These are phyloP conservation scores for Paramacrobiotus metropolitanus DNA, from an alignment of 1,140 invertebrate species.

Conservation along the genomic window DNA sequence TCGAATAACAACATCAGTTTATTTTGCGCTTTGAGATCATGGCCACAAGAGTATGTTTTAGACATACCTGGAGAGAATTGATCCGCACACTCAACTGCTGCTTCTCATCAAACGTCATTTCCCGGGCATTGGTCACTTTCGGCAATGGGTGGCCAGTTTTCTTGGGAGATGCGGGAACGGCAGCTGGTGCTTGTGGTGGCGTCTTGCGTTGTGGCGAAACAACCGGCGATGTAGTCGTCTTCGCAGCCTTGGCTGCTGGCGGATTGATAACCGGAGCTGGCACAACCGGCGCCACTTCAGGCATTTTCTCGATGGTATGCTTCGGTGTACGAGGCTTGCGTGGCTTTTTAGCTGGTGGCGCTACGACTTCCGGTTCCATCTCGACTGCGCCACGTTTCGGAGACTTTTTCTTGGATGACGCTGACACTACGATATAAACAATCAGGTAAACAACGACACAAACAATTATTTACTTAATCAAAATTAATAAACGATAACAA, in stretches of 20 bases:
- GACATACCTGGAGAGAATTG: background rate
- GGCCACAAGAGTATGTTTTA: too few relatives aligned
- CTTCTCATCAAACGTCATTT: background rate
- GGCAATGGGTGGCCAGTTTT: background rate
- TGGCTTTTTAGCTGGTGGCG: background rate
- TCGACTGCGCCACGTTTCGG: background rate
- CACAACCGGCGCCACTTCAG: too few relatives aligned
- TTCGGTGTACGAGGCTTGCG: constrained; percentile 1
- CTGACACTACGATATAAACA: too few relatives aligned
- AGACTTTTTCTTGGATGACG: background rate
- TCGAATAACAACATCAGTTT: too few relatives aligned
- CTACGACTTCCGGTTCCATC: background rate
- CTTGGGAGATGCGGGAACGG: background rate
- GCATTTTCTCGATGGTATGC: too few relatives aligned
- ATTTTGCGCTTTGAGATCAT: too few relatives aligned
- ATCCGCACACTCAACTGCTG: background rate
- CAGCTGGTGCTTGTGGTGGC: too few relatives aligned
- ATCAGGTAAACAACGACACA: too few relatives aligned
- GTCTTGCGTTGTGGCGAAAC: too few relatives aligned
- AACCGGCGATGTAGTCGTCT: background rate
- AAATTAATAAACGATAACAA: too few relatives aligned
- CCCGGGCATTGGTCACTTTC: background rate
- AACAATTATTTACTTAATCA: too few relatives aligned
- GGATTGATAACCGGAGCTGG: background rate
- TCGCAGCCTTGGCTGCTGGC: background rate